phyloP scores from a whole-genome alignment of 2,888 invertebrate genomes.

The Deilephila porcellus region DNA sequence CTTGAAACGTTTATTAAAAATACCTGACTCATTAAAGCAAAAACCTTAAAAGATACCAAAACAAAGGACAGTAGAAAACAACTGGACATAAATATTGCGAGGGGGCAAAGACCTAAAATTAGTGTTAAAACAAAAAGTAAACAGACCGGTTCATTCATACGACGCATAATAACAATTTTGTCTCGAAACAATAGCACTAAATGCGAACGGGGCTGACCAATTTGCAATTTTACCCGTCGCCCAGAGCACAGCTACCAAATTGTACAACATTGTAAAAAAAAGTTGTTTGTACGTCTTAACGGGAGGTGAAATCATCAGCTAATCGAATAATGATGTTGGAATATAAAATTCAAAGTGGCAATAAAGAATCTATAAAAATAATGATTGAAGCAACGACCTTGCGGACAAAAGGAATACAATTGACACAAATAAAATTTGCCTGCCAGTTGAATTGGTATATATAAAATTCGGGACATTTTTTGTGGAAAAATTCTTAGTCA shows the following conservation, averaged over 20 bases:
- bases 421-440: too few species aligned
- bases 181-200: slow-evolving; percentile 20
- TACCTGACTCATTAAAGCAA: not conserved
- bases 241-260: slow-evolving; percentile 3
- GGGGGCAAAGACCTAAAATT: slow-evolving; percentile 19
- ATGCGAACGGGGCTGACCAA: slow-evolving; percentile 7
- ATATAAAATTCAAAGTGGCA: not conserved
- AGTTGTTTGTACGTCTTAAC: not conserved
- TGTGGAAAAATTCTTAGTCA: not conserved
- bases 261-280: not conserved
- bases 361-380: slow-evolving; percentile 4
- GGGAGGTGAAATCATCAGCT: not conserved
- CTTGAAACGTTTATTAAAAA: not conserved
- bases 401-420: not conserved
- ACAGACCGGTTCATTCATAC: slow-evolving; percentile 14
- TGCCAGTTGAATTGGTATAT: too few species aligned
- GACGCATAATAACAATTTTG: slow-evolving; percentile 17
- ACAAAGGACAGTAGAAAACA: not conserved
- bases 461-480: too few species aligned
- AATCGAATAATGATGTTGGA: slow-evolving; percentile 4
- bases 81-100: not conserved
- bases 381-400: not conserved
- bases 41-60: not conserved
- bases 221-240: slow-evolving; percentile 14
- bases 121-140: slow-evolving; percentile 7